Percentiles rank a stretch among this genome's conserved stretches.
Evolutionary conservation across 1,140 invertebrate species (phyloP).

Genomic region (Parasteatoda tepidariorum): DNA sequence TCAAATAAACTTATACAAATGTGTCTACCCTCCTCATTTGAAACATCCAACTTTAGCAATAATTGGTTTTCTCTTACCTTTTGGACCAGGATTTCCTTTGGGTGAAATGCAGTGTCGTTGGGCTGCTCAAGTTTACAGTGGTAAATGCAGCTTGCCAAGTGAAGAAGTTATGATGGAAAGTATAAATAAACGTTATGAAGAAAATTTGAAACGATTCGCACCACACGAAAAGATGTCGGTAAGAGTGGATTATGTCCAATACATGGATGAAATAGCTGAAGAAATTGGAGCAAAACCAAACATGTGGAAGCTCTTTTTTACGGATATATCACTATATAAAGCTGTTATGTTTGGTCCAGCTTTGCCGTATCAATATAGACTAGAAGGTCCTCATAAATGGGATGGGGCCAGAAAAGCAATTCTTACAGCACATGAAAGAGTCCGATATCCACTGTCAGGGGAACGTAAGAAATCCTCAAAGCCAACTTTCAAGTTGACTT

Average conservation of each 20-base stretch:
- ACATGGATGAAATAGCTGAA: conserved; percentile 70
- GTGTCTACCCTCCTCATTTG: conserved; percentile 67
- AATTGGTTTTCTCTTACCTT: conserved; percentile 72
- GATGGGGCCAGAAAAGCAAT: conserved; percentile 67
- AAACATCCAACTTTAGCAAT: conserved; percentile 68
- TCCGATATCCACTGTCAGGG: conserved; percentile 32
- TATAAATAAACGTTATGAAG: conserved; percentile 65
- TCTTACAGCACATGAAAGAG: conserved; percentile 56
- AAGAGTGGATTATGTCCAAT: conserved; percentile 68
- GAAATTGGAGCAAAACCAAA: conserved; percentile 69
- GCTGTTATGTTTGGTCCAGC: conserved; percentile 68
- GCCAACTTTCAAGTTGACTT: neutral
- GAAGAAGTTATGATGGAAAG: conserved; percentile 67
- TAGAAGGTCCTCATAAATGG: conserved; percentile 70
- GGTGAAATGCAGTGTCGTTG: conserved; percentile 69
- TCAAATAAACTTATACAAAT: conserved; percentile 69
- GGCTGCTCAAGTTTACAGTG: conserved; percentile 58
- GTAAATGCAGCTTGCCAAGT: conserved; percentile 63
- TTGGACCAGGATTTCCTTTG: conserved; percentile 71
- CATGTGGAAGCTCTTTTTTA: conserved; percentile 65
- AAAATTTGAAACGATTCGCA: conserved; percentile 61
- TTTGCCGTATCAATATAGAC: conserved; percentile 71
- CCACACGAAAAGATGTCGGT: conserved; percentile 67
- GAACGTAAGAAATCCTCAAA: neutral
- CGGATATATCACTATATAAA: conserved; percentile 67